These are phyloP conservation scores for Luperina testacea DNA, from an alignment of 2,888 invertebrate species.

Conservation along the genomic window DNA sequence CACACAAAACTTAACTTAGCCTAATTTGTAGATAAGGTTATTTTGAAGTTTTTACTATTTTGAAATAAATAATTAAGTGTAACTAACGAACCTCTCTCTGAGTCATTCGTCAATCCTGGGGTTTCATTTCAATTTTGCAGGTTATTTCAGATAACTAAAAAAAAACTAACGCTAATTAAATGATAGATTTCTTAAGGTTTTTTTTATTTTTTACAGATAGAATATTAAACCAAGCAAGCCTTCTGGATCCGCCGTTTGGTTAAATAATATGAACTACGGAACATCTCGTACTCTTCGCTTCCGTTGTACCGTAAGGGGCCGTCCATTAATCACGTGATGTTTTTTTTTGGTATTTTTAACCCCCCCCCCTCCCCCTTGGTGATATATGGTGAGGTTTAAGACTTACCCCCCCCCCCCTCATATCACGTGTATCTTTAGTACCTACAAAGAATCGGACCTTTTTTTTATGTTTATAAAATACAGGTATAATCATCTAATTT, in stretches of 20 bases:
- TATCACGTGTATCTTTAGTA: no score
- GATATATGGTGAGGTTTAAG: no score
- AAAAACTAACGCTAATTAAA: background rate
- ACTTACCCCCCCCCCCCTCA: no score
- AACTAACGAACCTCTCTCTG: background rate
- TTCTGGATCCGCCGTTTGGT: background rate
- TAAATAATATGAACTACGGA: background rate
- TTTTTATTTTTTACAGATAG: background rate
- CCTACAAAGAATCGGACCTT: no score
- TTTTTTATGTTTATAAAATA: no score
- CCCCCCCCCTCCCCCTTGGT: no score
- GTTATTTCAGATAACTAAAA: background rate
- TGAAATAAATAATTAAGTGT: background rate
- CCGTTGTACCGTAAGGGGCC: conserved; percentile 13
- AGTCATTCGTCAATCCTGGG: background rate
- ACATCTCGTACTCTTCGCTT: background rate
- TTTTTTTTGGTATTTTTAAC: no score
- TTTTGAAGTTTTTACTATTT: background rate
- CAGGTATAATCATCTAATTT: no score
- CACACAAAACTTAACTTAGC: no score
- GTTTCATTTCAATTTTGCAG: background rate
- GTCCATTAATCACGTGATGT: no score
- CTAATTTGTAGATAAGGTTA: background rate
- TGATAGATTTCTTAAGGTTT: background rate
- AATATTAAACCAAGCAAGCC: background rate